A percentile compares a stretch with the other conserved stretches of the same genome.
These are phyloP conservation scores for Microtus ochrogaster DNA, from an alignment of 2,113 vertebrate species.

Conservation along the genomic window DNA sequence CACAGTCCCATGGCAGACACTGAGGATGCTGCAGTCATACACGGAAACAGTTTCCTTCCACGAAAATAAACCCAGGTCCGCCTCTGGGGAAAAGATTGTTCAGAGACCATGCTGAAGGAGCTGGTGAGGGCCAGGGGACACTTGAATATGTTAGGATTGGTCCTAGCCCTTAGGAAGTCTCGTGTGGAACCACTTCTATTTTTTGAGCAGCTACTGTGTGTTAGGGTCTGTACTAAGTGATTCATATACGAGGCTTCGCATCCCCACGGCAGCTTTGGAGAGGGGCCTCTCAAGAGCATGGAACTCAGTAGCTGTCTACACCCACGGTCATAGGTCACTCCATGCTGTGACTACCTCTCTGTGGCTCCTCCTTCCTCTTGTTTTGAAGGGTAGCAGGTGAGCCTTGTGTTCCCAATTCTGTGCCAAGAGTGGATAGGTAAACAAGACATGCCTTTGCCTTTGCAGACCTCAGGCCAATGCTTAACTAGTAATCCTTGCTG, in stretches of 20 bases:
- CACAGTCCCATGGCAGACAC: conserved; percentile 75
- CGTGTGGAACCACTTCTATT: too few relatives aligned
- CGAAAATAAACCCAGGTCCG: conserved; percentile 13
- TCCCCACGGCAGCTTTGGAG: not conserved
- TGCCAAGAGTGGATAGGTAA: not conserved
- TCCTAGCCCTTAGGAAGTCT: not conserved
- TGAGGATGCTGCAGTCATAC: conserved; percentile 49
- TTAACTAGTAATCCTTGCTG: not conserved
- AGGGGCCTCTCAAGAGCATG: not conserved
- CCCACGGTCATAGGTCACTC: not conserved
- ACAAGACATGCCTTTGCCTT: not conserved
- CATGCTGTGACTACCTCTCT: not conserved
- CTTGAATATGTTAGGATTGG: not conserved
- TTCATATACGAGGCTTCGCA: not conserved
- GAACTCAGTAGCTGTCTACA: not conserved
- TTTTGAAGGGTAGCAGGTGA: not conserved
- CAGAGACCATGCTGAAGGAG: not conserved
- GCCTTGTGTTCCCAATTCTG: not conserved
- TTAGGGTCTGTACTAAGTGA: not conserved
- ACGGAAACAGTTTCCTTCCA: conserved; percentile 47
- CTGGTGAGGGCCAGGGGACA: fast-evolving
- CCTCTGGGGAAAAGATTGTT: not conserved
- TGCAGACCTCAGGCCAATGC: not conserved
- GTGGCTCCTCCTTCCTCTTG: not conserved
- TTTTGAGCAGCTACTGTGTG: not conserved